phyloP scores from a whole-genome alignment of 2,797 vertebrate species.

The Tamandua tetradactyla region DNA sequence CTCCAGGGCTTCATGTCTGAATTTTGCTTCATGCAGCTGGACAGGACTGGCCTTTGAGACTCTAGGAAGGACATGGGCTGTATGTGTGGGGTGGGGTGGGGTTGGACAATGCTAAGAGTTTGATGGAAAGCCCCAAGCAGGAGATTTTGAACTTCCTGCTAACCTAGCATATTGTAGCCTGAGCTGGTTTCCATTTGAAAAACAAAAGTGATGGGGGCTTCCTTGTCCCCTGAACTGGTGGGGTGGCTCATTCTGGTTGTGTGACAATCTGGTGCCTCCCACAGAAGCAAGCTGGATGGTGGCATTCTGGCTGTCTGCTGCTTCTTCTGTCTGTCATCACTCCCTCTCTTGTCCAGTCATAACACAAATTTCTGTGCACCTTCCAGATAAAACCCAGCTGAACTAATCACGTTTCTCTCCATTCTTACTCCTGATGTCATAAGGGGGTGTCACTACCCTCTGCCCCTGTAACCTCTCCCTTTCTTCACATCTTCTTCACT shows the following conservation, averaged over 20 bases:
- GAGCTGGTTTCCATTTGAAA: neutral
- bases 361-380: neutral
- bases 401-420: neutral
- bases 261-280: neutral
- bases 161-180: neutral
- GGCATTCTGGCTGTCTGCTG: neutral
- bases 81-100: fast-evolving
- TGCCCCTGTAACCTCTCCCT: neutral
- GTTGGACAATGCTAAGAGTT: neutral
- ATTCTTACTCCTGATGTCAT: neutral
- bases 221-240: neutral
- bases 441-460: neutral
- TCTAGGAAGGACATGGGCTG: no score
- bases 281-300: neutral
- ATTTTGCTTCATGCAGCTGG: neutral
- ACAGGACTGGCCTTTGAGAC: neutral
- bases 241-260: neutral
- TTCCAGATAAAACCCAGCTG: no score
- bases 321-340: neutral
- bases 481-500: neutral
- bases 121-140: neutral
- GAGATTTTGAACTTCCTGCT: neutral
- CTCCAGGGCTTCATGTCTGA: neutral
- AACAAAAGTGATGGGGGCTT: neutral
- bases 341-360: neutral